Evolutionary conservation across 2,888 invertebrate genomes (phyloP).

Genomic region (Apodemia duryi): DNA sequence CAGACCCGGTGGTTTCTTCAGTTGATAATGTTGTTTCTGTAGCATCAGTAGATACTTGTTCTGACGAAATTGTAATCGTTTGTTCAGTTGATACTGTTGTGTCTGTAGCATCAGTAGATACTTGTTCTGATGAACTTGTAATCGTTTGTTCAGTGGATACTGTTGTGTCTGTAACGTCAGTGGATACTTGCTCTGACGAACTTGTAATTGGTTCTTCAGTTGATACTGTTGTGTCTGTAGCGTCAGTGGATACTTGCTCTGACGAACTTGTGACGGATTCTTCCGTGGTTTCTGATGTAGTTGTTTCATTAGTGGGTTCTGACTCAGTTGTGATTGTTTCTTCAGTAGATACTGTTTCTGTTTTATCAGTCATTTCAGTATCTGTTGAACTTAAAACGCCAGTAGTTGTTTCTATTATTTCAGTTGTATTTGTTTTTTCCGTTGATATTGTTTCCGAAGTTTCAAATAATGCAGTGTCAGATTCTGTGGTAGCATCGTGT

Average conservation of each 20-base stretch:
- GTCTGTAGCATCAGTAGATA: too few species aligned
- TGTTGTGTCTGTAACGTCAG: not conserved
- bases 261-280: not conserved
- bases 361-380: not conserved
- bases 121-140: not conserved
- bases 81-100: slow-evolving; percentile 11
- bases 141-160: slow-evolving; percentile 2
- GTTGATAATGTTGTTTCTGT: slow-evolving; percentile 16
- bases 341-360: not conserved
- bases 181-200: not conserved
- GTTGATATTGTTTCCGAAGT: not conserved
- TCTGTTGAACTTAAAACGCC: not conserved
- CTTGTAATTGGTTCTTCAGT: slow-evolving; percentile 9
- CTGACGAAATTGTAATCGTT: not conserved
- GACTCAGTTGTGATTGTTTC: not conserved
- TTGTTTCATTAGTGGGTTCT: not conserved
- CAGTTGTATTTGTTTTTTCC: not conserved
- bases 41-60: slow-evolving; percentile 9
- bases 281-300: not conserved
- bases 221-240: not conserved
- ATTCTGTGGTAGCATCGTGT: slow-evolving; percentile 16
- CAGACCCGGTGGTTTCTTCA: slow-evolving; percentile 8
- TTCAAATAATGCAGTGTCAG: slow-evolving; percentile 22
- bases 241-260: not conserved
- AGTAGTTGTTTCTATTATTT: not conserved